Evolutionary conservation across 2,888 invertebrate species (phyloP).

Genomic region (Lamproptera curius): DNA sequence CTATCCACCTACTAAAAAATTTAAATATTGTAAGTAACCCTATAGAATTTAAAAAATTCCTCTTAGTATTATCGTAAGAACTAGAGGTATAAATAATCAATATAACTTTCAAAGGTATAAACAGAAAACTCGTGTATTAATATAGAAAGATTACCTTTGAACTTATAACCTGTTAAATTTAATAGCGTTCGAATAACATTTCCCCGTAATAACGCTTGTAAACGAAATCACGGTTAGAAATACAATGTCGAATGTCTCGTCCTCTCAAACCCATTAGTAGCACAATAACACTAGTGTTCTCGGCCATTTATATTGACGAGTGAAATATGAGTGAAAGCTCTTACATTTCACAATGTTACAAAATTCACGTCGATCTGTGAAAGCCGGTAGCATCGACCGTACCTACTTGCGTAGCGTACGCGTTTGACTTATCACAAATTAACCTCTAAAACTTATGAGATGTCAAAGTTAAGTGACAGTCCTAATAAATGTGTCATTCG

Average conservation of each 20-base stretch:
- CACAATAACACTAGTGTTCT: constrained; percentile 7
- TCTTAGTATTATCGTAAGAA: too few relatives aligned
- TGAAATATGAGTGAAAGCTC: constrained; percentile 15
- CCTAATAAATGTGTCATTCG: constrained; percentile 72
- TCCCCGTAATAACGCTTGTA: too few relatives aligned
- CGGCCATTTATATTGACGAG: constrained; percentile 9
- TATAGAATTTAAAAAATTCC: neutral
- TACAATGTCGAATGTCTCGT: neutral
- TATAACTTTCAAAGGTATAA: too few relatives aligned
- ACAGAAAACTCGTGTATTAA: too few relatives aligned
- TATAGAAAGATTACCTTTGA: too few relatives aligned
- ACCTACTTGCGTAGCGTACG: constrained; percentile 37
- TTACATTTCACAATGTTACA: constrained; percentile 10
- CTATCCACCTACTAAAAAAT: too few relatives aligned
- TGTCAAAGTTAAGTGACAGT: constrained; percentile 69
- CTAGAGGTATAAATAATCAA: too few relatives aligned
- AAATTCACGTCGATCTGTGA: constrained; percentile 43
- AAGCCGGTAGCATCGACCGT: constrained; percentile 59
- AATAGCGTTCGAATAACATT: too few relatives aligned
- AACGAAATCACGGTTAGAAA: too few relatives aligned
- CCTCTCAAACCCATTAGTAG: constrained; percentile 7
- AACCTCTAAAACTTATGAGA: constrained; percentile 64
- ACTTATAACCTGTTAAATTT: too few relatives aligned
- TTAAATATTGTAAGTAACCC: neutral
- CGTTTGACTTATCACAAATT: constrained; percentile 73